Percentiles rank a stretch among this genome's conserved stretches.
phyloP scores from a whole-genome alignment of 2,888 invertebrate species.

The Dryococelus australis region DNA sequence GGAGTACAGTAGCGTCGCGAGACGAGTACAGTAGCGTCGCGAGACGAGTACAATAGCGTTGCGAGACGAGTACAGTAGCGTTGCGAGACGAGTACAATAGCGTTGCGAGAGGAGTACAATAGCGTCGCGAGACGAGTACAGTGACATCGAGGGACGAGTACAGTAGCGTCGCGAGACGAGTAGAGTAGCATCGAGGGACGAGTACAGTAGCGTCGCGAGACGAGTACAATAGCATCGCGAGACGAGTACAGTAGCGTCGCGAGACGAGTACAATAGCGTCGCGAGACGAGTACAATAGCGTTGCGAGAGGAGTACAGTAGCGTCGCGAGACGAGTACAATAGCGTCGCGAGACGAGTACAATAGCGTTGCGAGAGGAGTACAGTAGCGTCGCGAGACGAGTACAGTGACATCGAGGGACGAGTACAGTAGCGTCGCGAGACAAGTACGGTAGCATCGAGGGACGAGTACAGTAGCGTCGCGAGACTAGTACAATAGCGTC shows the following conservation, averaged over 20 bases:
- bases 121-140: too few relatives aligned
- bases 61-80: conserved; percentile 1
- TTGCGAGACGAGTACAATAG: neutral
- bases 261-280: neutral
- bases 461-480: neutral
- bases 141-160: too few relatives aligned
- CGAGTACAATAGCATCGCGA: too few relatives aligned
- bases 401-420: too few relatives aligned
- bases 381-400: neutral
- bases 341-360: conserved; percentile 1
- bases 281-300: neutral
- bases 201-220: conserved; percentile 1
- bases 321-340: neutral
- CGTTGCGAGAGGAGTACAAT: neutral
- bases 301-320: neutral
- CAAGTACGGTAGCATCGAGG: too few relatives aligned
- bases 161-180: neutral
- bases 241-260: conserved; percentile 3
- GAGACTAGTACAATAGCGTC: neutral
- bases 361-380: neutral
- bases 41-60: neutral
- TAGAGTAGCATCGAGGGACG: too few relatives aligned
- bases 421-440: conserved; percentile 1
- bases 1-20: too few relatives aligned
- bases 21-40: conserved; percentile 3